Evolutionary conservation across 2,888 invertebrate genomes (phyloP).

Genomic region (Lapara coniferarum): DNA sequence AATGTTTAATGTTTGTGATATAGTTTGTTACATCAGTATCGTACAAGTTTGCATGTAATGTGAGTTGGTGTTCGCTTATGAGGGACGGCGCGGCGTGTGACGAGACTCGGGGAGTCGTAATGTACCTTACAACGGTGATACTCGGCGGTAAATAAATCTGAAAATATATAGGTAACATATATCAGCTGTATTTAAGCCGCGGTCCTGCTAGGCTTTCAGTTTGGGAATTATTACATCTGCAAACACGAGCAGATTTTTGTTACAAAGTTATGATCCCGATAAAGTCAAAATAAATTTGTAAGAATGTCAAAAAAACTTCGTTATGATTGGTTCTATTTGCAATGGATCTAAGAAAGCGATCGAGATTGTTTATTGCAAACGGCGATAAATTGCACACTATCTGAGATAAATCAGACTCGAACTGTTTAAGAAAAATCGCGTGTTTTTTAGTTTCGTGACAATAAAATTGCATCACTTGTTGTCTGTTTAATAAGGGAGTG

Average conservation of each 20-base stretch:
- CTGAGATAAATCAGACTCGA: too few species aligned
- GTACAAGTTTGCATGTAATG: constrained; percentile 29
- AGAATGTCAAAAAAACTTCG: too few species aligned
- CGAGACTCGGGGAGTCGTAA: not conserved
- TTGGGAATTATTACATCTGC: not conserved
- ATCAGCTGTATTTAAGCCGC: not conserved
- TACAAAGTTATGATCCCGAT: not conserved
- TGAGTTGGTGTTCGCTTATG: constrained; percentile 11
- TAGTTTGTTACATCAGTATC: constrained; percentile 34
- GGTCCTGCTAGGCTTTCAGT: not conserved
- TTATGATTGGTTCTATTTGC: too few species aligned
- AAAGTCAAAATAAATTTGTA: too few species aligned
- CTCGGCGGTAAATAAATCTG: constrained; percentile 7
- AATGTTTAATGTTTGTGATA: constrained; percentile 68
- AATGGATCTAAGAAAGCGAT: too few species aligned
- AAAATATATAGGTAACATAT: constrained; percentile 9
- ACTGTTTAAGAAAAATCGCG: constrained; percentile 15
- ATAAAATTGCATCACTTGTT: not conserved
- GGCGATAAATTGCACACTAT: too few species aligned
- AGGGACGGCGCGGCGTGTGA: not conserved
- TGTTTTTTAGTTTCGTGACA: constrained; percentile 15
- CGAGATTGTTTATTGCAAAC: not conserved
- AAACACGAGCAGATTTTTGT: not conserved
- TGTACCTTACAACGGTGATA: constrained; percentile 10
- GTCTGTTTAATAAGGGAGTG: not conserved